phyloP scores from a whole-genome alignment of 2,888 invertebrate genomes.

The Cheilosia vernalis region DNA sequence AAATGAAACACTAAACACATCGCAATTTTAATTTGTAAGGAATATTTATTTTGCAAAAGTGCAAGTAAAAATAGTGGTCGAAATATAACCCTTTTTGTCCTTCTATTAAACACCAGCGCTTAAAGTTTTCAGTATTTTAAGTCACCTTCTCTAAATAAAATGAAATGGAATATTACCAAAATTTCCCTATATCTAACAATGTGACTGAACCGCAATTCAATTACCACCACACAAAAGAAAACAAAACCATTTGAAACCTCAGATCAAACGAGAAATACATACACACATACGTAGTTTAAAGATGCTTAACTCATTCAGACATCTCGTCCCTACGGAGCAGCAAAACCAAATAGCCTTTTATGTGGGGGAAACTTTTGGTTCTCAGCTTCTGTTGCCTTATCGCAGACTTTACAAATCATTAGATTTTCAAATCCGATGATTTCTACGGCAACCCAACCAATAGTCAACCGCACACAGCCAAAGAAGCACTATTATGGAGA shows the following conservation, averaged over 20 bases:
- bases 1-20: too few relatives aligned
- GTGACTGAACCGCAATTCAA: constrained; percentile 12
- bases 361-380: constrained; percentile 21
- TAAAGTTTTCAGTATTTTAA: too few relatives aligned
- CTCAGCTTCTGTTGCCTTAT: constrained; percentile 76
- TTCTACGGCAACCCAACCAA: constrained; percentile 76
- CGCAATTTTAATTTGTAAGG: too few relatives aligned
- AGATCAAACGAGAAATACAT: constrained; percentile 29
- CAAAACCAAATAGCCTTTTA: constrained; percentile 31
- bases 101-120: too few relatives aligned
- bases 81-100: too few relatives aligned
- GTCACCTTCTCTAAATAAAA: too few relatives aligned
- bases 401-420: constrained; percentile 81
- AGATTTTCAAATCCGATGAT: constrained; percentile 82
- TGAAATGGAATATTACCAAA: neutral
- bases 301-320: constrained; percentile 42
- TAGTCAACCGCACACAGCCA: neutral
- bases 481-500: neutral
- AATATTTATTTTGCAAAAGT: too few relatives aligned
- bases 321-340: constrained; percentile 19
- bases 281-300: constrained; percentile 11
- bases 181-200: neutral
- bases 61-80: too few relatives aligned
- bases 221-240: constrained; percentile 13
- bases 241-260: constrained; percentile 14